Percentiles rank a stretch among this genome's conserved stretches.
These are phyloP conservation scores for Pseudomyrmex cubaensis DNA, from an alignment of 1,140 invertebrate genomes.

Conservation along the genomic window DNA sequence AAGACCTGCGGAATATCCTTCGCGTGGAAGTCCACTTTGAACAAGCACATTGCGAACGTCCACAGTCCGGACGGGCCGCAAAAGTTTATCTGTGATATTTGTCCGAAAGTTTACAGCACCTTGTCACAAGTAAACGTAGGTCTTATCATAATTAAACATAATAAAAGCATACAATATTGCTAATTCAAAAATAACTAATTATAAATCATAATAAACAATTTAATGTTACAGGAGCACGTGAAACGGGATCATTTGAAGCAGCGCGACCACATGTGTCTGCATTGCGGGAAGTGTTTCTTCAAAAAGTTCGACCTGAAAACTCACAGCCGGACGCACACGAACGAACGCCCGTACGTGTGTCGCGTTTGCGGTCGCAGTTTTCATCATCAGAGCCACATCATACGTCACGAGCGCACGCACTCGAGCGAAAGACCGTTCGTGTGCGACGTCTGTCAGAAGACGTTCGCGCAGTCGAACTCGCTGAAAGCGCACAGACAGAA, in stretches of 20 bases:
- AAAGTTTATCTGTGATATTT: slow-evolving; percentile 81
- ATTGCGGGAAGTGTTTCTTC: slow-evolving; percentile 82
- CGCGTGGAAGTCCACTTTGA: slow-evolving; percentile 82
- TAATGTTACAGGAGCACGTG: slow-evolving; percentile 63
- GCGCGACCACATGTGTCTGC: slow-evolving; percentile 77
- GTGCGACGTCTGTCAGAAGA: slow-evolving; percentile 78
- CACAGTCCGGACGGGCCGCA: slow-evolving; percentile 78
- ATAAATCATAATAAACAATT: not conserved
- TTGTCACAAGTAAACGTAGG: slow-evolving; percentile 81
- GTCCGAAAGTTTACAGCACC: slow-evolving; percentile 80
- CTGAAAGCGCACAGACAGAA: slow-evolving; percentile 77
- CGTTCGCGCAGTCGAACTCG: slow-evolving; percentile 77
- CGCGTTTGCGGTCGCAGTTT: slow-evolving; percentile 86
- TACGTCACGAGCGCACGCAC: slow-evolving; percentile 83
- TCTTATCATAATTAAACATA: not conserved
- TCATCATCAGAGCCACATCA: slow-evolving; percentile 81
- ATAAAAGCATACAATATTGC: too few relatives aligned
- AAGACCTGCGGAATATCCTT: slow-evolving; percentile 80
- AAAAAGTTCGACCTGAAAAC: slow-evolving; percentile 83
- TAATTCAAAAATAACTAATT: not conserved
- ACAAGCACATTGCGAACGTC: slow-evolving; percentile 79
- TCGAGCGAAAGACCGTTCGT: slow-evolving; percentile 80
- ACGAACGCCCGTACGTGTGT: slow-evolving; percentile 86
- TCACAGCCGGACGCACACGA: slow-evolving; percentile 84
- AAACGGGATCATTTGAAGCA: slow-evolving; percentile 80